Base-by-base conservation (phyloP, 1,140 invertebrate genomes). In the Cyclina sinensis region DNA sequence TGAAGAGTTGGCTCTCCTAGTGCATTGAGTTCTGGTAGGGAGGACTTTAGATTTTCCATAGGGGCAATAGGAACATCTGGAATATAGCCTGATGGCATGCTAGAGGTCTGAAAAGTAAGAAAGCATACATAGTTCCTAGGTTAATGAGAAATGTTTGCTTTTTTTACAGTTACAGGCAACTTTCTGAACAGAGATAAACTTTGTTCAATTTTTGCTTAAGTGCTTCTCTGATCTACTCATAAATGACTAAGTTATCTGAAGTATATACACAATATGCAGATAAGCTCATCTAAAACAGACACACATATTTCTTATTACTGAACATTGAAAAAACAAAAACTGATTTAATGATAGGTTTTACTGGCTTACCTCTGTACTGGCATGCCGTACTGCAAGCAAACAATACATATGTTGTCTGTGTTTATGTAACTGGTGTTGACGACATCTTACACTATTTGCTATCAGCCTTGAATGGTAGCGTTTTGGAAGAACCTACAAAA, bases 1-100 rank as follows among this genome's bases (percentile, higher is more conserved):
- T 96, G 95, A 91, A 99, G 97, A 0, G 97, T 97, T 5, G 97
- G 97, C 95, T 99, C 98, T 21, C 97, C 97, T 70, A 95, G 90
- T 18, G 97, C 96, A 92, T 95, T 95, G n/a, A 92, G 37, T 24
- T 88, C 57, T 37, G 48, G 59, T 0, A 80, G 51, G 0, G 46
- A 7, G 4, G 32, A 46, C 1, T 51, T 74, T 18, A 76, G 11
- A 32, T 88, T 79, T 21, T 46, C 46, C 14, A 73, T 54, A 43
- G 86, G 86, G 0, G 62, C 46, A 9, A 68, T 9, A 1, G 86
- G 86, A 4, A 78, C 30, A 62, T 88, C 86, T 18, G 86, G 86
- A 18, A 88, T 88, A 57, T 88, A 88, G 3, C 86, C 86, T 7
- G 30, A 18, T 24, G 86, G 79, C 32, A 83, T 16, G 37, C 35